Base-by-base conservation (phyloP, 2,888 invertebrate genomes). In the Eurytoma adleriae region DNA sequence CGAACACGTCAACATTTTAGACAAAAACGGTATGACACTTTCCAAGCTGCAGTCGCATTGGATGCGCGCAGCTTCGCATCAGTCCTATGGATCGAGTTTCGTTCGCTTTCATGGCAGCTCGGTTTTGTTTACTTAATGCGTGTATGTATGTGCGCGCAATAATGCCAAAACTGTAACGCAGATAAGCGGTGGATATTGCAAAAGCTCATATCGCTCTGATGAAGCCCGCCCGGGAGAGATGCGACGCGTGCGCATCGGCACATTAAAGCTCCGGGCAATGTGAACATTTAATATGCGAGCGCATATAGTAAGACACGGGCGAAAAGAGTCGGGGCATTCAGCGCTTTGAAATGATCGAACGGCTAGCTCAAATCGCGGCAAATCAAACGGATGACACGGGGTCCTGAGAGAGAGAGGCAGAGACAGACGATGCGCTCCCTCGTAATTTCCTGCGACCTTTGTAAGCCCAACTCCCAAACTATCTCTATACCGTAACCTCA, bases 101-200 rank as follows among this genome's bases (percentile, higher is more conserved):
- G 30, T 30, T 3, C 30, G 30, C 30, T 3, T 30, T 30, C 30
- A 30, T 4, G 30, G 2, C 30, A 4, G 30, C 30, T 4, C 30
- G 27, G 50, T 61, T 52, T n/a, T 72, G 61, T 72, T 72, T 72
- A 72, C 71, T 72, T 57, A 72, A 72, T 52, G 61, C 61, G n/a
- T n/a, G 24, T 24, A 50, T 18, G 27, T 72, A 27, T 72, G 24
- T 30, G 69, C 14, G 30, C 4, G 4, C 2, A 27, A 61, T 61
- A 72, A 72, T 72, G 13, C 24, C 52, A n/a, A n/a, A 12, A 59
- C 57, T 14, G 48, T n/a, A 72, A 72, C 61, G 50, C 50, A 72
- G 52, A n/a, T 61, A 50, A 61, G 24, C 61, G 24, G 59, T 20
- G 48, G 52, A 24, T 61, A 72, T 61, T 62, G 61, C 61, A 27